Evolutionary conservation across 2,888 invertebrate species (phyloP), one percentile per base, ranked within the genome.

Genomic region (Tetramorium bicarinatum): DNA sequence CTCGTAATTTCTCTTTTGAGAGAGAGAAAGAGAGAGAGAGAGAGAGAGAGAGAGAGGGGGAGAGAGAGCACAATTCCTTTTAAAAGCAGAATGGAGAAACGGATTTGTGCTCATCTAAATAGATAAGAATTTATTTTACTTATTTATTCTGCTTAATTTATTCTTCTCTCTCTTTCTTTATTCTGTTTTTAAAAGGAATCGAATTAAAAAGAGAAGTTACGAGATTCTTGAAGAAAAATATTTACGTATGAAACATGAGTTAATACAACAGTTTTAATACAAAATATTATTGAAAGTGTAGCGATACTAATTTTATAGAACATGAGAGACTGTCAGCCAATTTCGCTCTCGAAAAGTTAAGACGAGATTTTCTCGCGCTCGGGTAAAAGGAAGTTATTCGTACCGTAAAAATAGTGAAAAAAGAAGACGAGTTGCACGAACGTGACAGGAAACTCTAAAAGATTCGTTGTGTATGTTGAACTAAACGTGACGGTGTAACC

Each of bases 301-400:
- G 21, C 29, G 54, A 79, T 67, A 66, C 47, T 72, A 67, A 59
- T 85, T 83, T 83, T 38, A 49, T 54, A 54, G 66, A 13, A 52
- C 21, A 21, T 54, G 76, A 47, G 59, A 1, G 29, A 56, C 29
- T 13, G n/a, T 77, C 59, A 41, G 13, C 38, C 67, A 15, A 38
- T 52, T 56, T 66, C 29, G 18, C 29, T 59, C 25, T 41, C 69
- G 38, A 41, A 41, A 84, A 84, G 82, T 82, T 82, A 47, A 7
- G 38, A 54, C 44, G 44, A 44, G 34, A 29, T 56, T 62, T 52
- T 18, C 56, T 52, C 25, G 61, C 61, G 21, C 25, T 69, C 76
- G 56, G 25, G 38, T 64, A 71, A 75, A 83, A 80, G 74, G 61
- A 80, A 85, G 62, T 85, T 85, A 59, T 66, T 80, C 44, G 18